Evolutionary conservation across 2,888 invertebrate genomes (phyloP), one percentile per base, ranked within the genome.

Genomic region (Tricholauxania praeusta): DNA sequence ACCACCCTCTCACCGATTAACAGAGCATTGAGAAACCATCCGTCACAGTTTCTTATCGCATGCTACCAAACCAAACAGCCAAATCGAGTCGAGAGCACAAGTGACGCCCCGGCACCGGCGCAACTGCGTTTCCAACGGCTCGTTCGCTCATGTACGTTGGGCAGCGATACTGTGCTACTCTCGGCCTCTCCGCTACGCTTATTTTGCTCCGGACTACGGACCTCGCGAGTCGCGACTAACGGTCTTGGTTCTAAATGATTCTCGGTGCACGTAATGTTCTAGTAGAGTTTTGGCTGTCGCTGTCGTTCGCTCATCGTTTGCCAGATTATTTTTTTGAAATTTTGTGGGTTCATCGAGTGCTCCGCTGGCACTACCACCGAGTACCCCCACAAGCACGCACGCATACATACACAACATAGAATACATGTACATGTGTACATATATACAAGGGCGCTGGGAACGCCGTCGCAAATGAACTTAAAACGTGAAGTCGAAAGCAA

Each of bases 241-340:
- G 66, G 62, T 73, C 60, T 69, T 51, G 77, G 77, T 75, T 75
- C 77, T 74, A 76, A 74, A 73, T 76, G 77, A 64, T 78, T 77
- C 75, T 76, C 74, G 74, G 71, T 72, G 74, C 78, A 79, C 78
- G 75, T 76, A 77, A 75, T 62, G 77, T 79, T 79, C 79, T 79
- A 79, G 79, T 79, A 77, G 76, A 74, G 72, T 74, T 72, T 75
- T 71, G 72, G 74, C 73, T 76, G 78, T 73, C 72, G 78, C 73
- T 76, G 78, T 73, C 70, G 78, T 76, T 53, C 70, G 66, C 73
- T 72, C 71, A 76, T 70, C 74, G 77, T 73, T 74, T 67, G 65
- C 57, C 64, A 72, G 65, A 51, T 10, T 15, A 60, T 14, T 22
- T 14, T 28, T 47, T 69, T 69, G 14, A 47, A 47, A 12, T 49